Evolutionary conservation across 2,113 vertebrate genomes (phyloP).

Genomic region (Charina bottae): DNA sequence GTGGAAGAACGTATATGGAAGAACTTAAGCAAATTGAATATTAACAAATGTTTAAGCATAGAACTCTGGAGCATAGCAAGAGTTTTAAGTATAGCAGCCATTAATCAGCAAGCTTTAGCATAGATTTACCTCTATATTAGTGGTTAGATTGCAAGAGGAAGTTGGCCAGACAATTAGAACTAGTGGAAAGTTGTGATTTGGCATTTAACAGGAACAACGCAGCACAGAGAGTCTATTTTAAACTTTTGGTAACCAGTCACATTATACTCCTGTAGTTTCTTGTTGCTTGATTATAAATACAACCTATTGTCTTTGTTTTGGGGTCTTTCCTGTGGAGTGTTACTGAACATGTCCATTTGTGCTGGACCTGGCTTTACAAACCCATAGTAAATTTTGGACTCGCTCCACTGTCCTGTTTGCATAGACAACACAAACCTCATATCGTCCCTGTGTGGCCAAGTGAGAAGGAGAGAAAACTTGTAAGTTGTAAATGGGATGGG

Average conservation of each 20-base stretch:
- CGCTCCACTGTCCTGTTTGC: background rate
- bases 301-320: background rate
- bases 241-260: background rate
- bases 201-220: background rate
- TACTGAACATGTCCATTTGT: background rate
- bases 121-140: background rate
- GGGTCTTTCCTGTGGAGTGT: background rate
- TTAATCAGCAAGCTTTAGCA: background rate
- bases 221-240: background rate
- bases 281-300: background rate
- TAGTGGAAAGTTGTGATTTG: background rate
- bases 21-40: background rate
- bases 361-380: background rate
- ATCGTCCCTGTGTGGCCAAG: background rate
- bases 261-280: background rate
- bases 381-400: background rate
- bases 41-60: background rate
- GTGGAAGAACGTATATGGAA: background rate
- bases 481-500: background rate
- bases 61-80: background rate
- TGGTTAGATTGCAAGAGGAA: background rate
- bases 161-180: background rate
- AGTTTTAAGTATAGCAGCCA: background rate
- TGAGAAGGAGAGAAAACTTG: background rate
- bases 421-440: background rate